A percentile compares a stretch with the other conserved stretches of the same genome.
phyloP scores from a whole-genome alignment of 2,797 vertebrate genomes.

The Falco cherrug region DNA sequence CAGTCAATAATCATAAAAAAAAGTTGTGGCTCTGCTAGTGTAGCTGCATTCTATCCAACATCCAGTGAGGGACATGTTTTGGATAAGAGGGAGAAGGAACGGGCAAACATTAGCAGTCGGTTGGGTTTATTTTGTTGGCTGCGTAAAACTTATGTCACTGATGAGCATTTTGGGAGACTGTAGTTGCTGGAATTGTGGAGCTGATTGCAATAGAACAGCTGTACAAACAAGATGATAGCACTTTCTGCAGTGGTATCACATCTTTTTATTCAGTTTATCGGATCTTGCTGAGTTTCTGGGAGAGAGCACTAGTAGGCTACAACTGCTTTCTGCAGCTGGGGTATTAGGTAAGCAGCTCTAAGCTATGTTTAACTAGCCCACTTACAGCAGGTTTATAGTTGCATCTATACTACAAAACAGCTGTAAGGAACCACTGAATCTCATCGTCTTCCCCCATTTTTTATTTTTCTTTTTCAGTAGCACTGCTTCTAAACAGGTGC shows the following conservation, averaged over 20 bases:
- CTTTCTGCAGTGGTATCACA: neutral
- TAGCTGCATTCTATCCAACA: neutral
- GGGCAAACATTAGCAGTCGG: neutral
- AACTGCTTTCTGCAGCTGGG: neutral
- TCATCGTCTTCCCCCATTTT: neutral
- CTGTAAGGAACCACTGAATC: neutral
- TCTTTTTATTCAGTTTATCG: neutral
- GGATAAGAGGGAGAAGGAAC: neutral
- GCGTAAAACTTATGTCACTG: neutral
- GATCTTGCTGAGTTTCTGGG: neutral
- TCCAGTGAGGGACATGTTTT: accelerated
- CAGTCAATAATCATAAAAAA: neutral
- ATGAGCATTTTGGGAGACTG: neutral
- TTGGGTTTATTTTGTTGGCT: neutral
- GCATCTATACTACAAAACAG: neutral
- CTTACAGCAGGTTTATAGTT: neutral
- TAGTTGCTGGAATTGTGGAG: accelerated
- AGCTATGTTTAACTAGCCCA: neutral
- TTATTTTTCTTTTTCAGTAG: neutral
- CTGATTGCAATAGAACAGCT: neutral
- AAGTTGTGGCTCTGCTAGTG: neutral
- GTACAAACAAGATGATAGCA: neutral
- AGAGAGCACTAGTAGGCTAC: neutral
- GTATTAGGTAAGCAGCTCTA: neutral
- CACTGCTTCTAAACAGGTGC: neutral